A percentile compares a stretch with the other conserved stretches of the same genome.
Conservation (phyloP, 2,797 vertebrate species). For the Phyllotis vaccarum region DNA sequence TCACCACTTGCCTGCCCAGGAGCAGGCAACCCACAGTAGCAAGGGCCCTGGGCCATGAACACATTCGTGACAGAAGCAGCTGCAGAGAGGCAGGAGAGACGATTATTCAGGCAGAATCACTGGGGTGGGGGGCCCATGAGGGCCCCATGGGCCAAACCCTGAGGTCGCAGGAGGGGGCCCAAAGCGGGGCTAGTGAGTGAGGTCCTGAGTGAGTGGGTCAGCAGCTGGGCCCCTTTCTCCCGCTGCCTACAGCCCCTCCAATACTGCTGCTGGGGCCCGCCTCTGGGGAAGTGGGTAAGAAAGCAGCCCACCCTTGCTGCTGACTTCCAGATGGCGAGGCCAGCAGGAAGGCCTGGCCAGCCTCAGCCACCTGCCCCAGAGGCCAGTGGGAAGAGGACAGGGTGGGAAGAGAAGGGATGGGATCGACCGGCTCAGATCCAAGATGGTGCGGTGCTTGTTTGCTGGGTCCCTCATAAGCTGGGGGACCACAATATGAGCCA, state of each 20-base stretch:
- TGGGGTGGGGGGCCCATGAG: constrained; percentile 70
- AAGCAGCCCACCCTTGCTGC: constrained; percentile 58
- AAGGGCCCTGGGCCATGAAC: constrained; percentile 45
- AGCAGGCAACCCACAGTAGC: constrained; percentile 73
- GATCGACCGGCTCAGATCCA: constrained; percentile 88
- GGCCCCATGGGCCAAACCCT: constrained; percentile 84
- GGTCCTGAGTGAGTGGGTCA: constrained; percentile 86
- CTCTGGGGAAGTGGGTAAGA: constrained; percentile 63
- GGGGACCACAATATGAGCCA: constrained; percentile 29
- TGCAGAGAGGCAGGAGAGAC: constrained; percentile 73
- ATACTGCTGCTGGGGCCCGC: constrained; percentile 74
- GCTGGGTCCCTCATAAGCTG: constrained; percentile 83
- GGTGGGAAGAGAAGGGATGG: constrained; percentile 77
- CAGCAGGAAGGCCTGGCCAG: constrained; percentile 65
- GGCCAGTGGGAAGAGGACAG: constrained; percentile 69
- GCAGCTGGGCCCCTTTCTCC: constrained; percentile 81
- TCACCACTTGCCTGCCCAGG: background rate
- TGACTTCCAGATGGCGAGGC: constrained; percentile 68
- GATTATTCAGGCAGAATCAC: constrained; percentile 82
- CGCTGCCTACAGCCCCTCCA: constrained; percentile 78
- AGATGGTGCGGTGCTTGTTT: constrained; percentile 88
- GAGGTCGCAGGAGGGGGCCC: constrained; percentile 84
- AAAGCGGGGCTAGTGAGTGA: constrained; percentile 81
- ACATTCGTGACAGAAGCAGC: constrained; percentile 83
- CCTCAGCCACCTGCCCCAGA: constrained; percentile 70